Conservation (phyloP, 2,113 vertebrate species). For the Acinonyx jubatus region DNA sequence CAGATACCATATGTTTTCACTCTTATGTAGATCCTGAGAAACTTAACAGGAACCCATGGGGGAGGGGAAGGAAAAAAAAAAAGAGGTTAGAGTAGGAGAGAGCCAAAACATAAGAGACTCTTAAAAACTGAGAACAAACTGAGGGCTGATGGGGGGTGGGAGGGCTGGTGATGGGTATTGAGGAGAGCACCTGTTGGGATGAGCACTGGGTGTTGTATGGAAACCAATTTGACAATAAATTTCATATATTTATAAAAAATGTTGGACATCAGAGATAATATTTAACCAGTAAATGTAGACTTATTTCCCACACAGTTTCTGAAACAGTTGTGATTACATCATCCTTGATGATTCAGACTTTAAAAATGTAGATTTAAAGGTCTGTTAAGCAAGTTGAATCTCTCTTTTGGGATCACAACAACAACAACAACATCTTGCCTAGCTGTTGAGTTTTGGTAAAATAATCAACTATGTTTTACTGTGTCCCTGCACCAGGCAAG, state of each 20-base stretch:
- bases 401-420: not conserved
- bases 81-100: no score
- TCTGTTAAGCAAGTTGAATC: not conserved
- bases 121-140: no score
- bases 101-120: no score
- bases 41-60: no score
- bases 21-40: no score
- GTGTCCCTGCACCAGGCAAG: rapidly evolving
- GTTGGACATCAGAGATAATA: not conserved
- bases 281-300: not conserved
- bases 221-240: no score
- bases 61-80: no score
- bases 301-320: not conserved
- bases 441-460: not conserved
- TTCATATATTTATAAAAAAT: not conserved
- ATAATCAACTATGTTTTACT: not conserved
- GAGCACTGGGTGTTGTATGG: no score
- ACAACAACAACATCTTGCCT: not conserved
- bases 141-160: no score
- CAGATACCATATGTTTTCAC: no score
- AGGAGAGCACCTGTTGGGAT: no score
- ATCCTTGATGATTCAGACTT: not conserved
- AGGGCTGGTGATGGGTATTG: no score
- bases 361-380: not conserved
- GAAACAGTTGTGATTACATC: not conserved